Conservation (phyloP, 92 coral and sea anemone species). For the Siderastrea radians region DNA sequence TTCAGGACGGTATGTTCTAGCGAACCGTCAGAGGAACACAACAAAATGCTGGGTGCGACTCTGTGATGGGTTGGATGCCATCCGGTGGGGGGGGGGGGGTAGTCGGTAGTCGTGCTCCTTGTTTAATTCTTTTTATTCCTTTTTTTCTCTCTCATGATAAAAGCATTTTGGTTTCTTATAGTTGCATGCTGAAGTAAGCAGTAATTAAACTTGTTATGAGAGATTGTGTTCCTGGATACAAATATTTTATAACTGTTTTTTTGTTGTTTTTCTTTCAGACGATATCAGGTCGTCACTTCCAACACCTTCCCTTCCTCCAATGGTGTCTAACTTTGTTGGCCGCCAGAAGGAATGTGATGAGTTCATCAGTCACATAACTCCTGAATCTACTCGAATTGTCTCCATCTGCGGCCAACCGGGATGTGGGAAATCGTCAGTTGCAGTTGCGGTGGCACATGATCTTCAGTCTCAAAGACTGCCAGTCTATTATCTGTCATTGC, state of each 20-base stretch:
- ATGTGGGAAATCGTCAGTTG: background rate
- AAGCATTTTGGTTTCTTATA: no score
- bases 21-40: no score
- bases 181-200: no score
- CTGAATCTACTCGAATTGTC: background rate
- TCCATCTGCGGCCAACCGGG: background rate
- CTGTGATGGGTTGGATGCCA: no score
- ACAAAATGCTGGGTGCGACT: no score
- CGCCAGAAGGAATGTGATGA: slow-evolving; percentile 1
- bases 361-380: background rate
- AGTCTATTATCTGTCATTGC: background rate
- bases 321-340: background rate
- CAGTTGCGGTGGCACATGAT: background rate
- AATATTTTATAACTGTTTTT: background rate
- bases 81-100: no score
- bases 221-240: no score
- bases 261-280: background rate
- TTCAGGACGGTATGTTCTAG: no score
- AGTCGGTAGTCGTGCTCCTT: no score
- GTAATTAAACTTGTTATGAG: no score
- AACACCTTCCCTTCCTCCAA: background rate
- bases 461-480: background rate
- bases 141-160: no score
- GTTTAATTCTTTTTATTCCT: no score
- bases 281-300: background rate